Conservation (phyloP, 2,797 vertebrate genomes). For the Merluccius polli region DNA sequence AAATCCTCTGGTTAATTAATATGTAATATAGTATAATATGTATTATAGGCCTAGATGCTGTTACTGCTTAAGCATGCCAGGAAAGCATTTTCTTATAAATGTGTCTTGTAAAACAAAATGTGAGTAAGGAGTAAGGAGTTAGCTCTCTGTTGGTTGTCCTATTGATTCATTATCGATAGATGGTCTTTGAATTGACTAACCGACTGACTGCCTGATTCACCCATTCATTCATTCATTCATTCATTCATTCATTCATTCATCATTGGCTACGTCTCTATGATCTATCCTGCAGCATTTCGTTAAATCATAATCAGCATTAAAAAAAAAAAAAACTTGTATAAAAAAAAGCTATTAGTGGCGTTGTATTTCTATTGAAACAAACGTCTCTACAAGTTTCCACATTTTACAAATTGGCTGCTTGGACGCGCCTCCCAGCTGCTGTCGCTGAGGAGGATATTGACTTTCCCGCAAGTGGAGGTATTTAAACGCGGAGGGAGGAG, state of each 20-base stretch:
- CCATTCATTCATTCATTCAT: neutral
- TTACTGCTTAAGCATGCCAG: neutral
- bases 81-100: neutral
- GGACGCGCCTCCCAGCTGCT: constrained; percentile 63
- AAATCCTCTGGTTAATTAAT: neutral
- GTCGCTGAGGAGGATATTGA: constrained; percentile 55
- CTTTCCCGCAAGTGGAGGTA: constrained; percentile 71
- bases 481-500: constrained; percentile 71
- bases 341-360: neutral
- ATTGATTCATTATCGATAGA: neutral
- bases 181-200: neutral
- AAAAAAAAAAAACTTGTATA: too few relatives aligned
- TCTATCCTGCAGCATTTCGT: too few relatives aligned
- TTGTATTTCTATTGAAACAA: constrained; percentile 29
- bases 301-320: too few relatives aligned
- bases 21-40: neutral
- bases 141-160: neutral
- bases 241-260: too few relatives aligned
- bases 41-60: too few relatives aligned
- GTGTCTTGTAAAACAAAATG: neutral
- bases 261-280: too few relatives aligned
- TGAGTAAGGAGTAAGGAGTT: too few relatives aligned
- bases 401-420: constrained; percentile 62
- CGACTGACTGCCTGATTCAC: neutral
- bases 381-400: constrained; percentile 54